Conservation (phyloP, 1,140 invertebrate genomes). For the Drosophila orena region DNA sequence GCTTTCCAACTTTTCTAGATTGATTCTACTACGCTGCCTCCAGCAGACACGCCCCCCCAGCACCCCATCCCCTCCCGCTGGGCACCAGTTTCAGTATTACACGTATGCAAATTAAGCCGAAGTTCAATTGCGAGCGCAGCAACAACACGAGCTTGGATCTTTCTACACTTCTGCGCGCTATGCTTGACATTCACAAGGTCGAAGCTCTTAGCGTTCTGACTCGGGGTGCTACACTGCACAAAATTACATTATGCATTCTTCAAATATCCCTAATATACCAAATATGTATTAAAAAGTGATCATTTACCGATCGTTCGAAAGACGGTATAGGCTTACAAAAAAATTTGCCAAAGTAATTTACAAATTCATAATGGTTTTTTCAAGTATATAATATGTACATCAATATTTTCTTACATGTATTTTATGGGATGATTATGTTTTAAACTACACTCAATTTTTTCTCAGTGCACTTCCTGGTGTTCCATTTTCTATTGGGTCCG, state of each 20-base stretch:
- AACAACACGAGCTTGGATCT: conserved; percentile 18
- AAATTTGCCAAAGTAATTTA: no score
- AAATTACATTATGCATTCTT: not conserved
- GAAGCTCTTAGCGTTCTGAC: conserved; percentile 23
- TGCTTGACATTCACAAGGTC: conserved; percentile 75
- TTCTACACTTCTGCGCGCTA: conserved; percentile 21
- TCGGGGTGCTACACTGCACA: not conserved
- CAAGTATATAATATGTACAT: no score
- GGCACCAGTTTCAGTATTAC: not conserved
- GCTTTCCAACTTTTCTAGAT: conserved; percentile 26
- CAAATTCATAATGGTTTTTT: no score
- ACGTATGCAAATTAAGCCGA: conserved; percentile 63
- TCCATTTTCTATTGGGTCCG: conserved; percentile 5
- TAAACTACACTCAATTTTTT: not conserved
- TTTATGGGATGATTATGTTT: not conserved
- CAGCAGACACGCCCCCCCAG: not conserved
- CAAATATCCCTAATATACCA: not conserved
- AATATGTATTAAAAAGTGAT: not conserved
- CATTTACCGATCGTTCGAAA: not conserved
- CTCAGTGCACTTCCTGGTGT: conserved; percentile 1
- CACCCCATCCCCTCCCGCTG: not conserved
- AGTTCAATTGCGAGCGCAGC: conserved; percentile 57
- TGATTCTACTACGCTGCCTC: conserved; percentile 28
- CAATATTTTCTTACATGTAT: not conserved
- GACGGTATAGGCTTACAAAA: no score